Evolutionary conservation across 2,113 vertebrate species (phyloP).

Genomic region (Mustela lutreola): DNA sequence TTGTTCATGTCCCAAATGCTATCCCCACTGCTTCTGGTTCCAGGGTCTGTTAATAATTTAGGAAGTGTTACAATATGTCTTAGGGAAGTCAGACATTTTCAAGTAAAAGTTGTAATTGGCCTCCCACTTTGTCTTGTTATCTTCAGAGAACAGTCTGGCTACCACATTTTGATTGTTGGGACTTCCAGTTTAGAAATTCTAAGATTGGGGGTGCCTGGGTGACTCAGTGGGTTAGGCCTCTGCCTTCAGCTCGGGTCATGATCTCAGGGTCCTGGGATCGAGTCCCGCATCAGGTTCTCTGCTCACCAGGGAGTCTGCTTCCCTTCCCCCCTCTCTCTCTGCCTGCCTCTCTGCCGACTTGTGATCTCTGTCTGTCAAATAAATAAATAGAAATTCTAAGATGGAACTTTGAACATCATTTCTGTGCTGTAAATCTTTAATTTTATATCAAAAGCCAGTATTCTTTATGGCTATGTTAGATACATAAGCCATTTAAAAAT

Average conservation of each 20-base stretch:
- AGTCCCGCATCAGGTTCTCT: no score
- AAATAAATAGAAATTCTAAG: not conserved
- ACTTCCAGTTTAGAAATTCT: not conserved
- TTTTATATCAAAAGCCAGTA: not conserved
- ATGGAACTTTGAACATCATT: not conserved
- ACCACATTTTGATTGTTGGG: not conserved
- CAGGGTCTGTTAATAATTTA: slow-evolving; percentile 44
- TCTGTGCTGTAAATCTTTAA: not conserved
- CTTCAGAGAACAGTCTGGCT: slow-evolving; percentile 42
- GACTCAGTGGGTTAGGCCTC: no score
- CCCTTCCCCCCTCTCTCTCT: no score
- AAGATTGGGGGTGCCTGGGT: not conserved
- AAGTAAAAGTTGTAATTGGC: slow-evolving; percentile 6
- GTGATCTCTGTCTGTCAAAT: no score
- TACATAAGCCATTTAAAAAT: not conserved
- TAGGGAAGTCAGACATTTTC: slow-evolving; percentile 38
- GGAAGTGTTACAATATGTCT: not conserved
- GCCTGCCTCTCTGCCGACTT: no score
- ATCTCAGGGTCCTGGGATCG: no score
- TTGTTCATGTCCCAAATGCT: not conserved
- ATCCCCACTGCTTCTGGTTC: not conserved
- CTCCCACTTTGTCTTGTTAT: not conserved
- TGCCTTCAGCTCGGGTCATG: no score
- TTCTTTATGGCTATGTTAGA: not conserved
- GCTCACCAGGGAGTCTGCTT: no score